Conservation (phyloP, 1,140 invertebrate species). For the Pseudomyrmex gracilis region DNA sequence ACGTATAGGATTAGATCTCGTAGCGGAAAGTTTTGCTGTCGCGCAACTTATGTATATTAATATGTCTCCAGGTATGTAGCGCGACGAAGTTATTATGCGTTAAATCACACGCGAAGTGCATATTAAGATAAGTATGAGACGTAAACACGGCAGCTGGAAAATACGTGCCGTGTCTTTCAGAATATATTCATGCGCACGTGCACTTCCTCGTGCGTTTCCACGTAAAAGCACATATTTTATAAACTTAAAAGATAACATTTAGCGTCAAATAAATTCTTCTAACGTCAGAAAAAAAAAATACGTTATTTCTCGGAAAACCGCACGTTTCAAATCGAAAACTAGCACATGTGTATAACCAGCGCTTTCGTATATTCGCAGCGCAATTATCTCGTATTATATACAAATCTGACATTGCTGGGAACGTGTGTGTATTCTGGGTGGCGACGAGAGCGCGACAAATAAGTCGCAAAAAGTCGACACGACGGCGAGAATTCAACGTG, state of each 20-base stretch:
- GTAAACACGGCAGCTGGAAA: slow-evolving; percentile 55
- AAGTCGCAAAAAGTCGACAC: slow-evolving; percentile 17
- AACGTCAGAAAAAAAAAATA: neutral
- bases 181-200: slow-evolving; percentile 42
- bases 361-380: neutral
- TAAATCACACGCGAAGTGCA: slow-evolving; percentile 16
- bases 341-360: neutral
- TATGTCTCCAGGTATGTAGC: slow-evolving; percentile 6
- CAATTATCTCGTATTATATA: neutral
- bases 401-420: slow-evolving; percentile 10
- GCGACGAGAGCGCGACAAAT: neutral
- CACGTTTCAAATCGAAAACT: neutral
- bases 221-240: neutral
- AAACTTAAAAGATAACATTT: neutral
- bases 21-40: slow-evolving; percentile 22
- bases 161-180: slow-evolving; percentile 24
- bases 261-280: neutral
- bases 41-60: slow-evolving; percentile 42
- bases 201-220: slow-evolving; percentile 24
- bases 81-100: neutral
- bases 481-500: neutral
- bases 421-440: slow-evolving; percentile 33
- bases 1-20: neutral
- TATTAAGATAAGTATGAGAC: slow-evolving; percentile 1
- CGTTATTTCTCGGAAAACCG: neutral